These are phyloP conservation scores for Tachycineta bicolor DNA, from an alignment of 2,113 vertebrate genomes.

Conservation along the genomic window DNA sequence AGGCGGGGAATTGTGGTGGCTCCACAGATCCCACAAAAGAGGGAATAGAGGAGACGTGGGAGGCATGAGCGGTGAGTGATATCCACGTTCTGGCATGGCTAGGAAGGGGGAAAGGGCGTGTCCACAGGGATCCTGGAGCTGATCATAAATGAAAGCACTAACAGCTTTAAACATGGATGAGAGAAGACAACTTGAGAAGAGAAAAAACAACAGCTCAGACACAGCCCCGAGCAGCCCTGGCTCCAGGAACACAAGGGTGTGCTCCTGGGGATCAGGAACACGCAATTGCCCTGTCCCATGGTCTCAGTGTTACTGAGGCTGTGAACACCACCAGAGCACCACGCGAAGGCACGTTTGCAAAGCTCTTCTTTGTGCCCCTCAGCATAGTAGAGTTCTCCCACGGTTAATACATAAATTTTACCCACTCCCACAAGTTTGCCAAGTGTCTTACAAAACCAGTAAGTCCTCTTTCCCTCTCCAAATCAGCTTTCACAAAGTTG, in stretches of 20 bases:
- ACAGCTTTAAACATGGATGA: background rate
- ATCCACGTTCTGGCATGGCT: background rate
- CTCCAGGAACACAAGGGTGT: background rate
- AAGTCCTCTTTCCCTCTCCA: background rate
- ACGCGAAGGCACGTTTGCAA: fast-evolving
- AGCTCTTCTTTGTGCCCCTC: background rate
- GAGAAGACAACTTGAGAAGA: background rate
- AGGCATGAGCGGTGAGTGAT: background rate
- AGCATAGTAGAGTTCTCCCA: background rate
- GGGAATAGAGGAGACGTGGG: background rate
- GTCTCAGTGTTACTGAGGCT: background rate
- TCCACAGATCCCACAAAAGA: background rate
- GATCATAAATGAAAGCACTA: background rate
- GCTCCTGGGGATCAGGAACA: background rate
- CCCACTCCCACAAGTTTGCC: background rate
- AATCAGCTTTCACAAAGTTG: background rate
- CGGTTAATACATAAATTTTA: fast-evolving
- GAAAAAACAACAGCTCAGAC: background rate
- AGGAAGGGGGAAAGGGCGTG: background rate
- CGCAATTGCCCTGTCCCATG: fast-evolving
- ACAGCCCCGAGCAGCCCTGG: background rate
- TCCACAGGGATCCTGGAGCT: background rate
- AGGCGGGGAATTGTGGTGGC: background rate
- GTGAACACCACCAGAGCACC: background rate
- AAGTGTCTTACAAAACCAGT: background rate